Percentiles rank a stretch among this genome's conserved stretches.
Conservation (phyloP, 2,113 vertebrate species). For the Phalacrocorax aristotelis region DNA sequence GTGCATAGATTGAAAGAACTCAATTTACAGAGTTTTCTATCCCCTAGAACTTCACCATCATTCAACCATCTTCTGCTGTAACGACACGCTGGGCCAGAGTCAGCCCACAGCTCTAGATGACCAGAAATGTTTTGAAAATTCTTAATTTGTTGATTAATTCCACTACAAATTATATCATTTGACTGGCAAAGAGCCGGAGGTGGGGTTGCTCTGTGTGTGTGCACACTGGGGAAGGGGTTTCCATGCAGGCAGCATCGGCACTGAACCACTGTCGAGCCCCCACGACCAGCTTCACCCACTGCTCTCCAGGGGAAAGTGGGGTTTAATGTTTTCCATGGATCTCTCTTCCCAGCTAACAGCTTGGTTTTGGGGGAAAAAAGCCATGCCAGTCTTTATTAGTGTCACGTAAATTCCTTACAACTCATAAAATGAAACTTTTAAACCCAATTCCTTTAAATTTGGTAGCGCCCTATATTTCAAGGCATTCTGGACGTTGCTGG, state of each 20-base stretch:
- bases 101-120: fast-evolving
- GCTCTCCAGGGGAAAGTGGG: fast-evolving
- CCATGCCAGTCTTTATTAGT: neutral
- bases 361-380: neutral
- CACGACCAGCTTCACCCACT: neutral
- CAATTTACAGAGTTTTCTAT: neutral
- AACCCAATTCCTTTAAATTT: neutral
- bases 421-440: neutral
- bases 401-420: neutral
- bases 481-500: fast-evolving
- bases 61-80: neutral
- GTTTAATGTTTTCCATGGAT: neutral
- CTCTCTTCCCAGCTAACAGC: conserved; percentile 33
- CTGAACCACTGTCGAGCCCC: neutral
- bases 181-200: neutral
- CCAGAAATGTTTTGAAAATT: neutral
- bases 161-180: fast-evolving
- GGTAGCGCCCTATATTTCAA: neutral
- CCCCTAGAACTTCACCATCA: neutral
- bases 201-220: fast-evolving
- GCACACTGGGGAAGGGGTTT: neutral
- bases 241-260: fast-evolving
- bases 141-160: neutral
- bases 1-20: neutral
- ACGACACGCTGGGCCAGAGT: neutral